Conservation (phyloP, 2,797 vertebrate genomes). For the Hippocampus kuda region DNA sequence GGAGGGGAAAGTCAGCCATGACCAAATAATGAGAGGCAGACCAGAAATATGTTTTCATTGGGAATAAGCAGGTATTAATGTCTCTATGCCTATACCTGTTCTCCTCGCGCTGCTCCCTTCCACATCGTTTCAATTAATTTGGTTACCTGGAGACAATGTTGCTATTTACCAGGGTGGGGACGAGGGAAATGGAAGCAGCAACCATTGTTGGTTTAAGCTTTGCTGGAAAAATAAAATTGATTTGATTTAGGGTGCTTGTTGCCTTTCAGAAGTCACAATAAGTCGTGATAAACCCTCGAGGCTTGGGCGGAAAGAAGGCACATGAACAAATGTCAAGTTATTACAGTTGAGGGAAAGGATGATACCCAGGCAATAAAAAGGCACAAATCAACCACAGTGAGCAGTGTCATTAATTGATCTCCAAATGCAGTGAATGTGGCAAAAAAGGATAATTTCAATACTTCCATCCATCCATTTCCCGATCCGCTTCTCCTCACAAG, state of each 20-base stretch:
- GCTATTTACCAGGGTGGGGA: slow-evolving; percentile 61
- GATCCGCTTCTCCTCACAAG: no score
- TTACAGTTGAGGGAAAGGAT: background rate
- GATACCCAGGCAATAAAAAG: background rate
- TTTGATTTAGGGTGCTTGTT: slow-evolving; percentile 25
- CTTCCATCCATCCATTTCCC: background rate
- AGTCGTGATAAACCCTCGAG: slow-evolving; percentile 38
- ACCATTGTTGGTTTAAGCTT: slow-evolving; percentile 56
- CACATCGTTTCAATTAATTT: slow-evolving; percentile 58
- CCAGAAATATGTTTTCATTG: slow-evolving; percentile 3
- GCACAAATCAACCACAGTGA: background rate
- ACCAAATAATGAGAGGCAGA: slow-evolving; percentile 3
- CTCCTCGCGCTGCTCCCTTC: slow-evolving; percentile 27
- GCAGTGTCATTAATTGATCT: background rate
- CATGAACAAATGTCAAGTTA: slow-evolving; percentile 3
- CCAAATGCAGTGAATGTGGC: background rate
- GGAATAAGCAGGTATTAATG: slow-evolving; percentile 6
- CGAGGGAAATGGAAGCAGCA: slow-evolving; percentile 28
- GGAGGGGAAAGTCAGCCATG: background rate
- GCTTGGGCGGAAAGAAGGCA: slow-evolving; percentile 1
- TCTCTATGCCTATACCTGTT: slow-evolving; percentile 52
- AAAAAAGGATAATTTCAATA: background rate
- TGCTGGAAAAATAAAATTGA: slow-evolving; percentile 45
- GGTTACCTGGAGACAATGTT: slow-evolving; percentile 64
- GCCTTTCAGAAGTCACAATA: slow-evolving; percentile 15